Base-by-base conservation (phyloP, 2,797 vertebrate genomes). In the Paramormyrops hopkinsi region DNA sequence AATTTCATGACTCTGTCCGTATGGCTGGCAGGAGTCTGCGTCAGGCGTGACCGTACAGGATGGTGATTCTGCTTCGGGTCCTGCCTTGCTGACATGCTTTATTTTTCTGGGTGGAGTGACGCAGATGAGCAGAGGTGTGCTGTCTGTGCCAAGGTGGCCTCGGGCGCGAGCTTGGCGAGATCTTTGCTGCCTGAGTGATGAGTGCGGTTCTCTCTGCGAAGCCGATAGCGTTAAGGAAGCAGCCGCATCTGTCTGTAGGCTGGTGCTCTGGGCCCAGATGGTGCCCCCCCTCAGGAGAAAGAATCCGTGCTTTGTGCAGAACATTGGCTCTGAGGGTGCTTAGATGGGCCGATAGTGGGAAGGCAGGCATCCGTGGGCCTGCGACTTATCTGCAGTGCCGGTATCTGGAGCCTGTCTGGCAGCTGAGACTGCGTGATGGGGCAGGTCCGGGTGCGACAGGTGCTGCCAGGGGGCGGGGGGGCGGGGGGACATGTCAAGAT, bases 241-340 rank as follows among this genome's bases (percentile, higher is more conserved):
- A 89, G 41, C 0, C 5, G 0, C 11, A 6, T 17, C 50, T 22
- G 79, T 50, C 79, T 48, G 41, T 44, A 19, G n/a, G 33, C 5
- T 50, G 41, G 11, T 33, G 44, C n/a, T 59, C n/a, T 53, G 22
- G 54, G 88, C 79, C 53, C 41, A 33, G 54, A 48, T n/a, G 14
- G 19, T 1, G 2, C 9, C 62, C n/a, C 33, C 33, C 46, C 62
- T 29, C 62, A 12, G 73, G 56, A 22, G 41, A 51, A 14, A 93
- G 90, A 94, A 94, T 94, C 89, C n/a, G 0, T 59, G 90, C 92
- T 93, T 93, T 95, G 93, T 95, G 89, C 89, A 41, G 83, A 11
- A 4, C 86, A 37, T 89, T 88, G 91, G 90, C 93, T 92, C 90
- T 88, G 91, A 46, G 91, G 54, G 41, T 19, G 62, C 88, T 90